Percentiles rank a stretch among this genome's conserved stretches.
phyloP scores from a whole-genome alignment of 64 coral and sea anemone genomes.

The Catalaphyllia jardinei region DNA sequence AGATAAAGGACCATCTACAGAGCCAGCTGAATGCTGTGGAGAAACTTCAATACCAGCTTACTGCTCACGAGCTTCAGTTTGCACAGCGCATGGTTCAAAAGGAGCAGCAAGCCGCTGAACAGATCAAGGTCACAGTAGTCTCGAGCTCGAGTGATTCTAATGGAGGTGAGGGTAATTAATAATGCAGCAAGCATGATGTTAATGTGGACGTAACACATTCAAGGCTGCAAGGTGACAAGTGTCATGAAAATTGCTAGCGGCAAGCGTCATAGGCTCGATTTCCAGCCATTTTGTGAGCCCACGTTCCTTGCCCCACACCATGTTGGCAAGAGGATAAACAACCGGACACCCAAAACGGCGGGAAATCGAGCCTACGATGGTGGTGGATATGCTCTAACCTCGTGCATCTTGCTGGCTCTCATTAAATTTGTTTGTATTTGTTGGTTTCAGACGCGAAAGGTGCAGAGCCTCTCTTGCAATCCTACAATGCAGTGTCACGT shows the following conservation, averaged over 20 bases:
- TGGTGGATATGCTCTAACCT: too few relatives aligned
- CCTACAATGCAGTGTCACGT: not conserved
- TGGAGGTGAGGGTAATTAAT: conserved; percentile 18
- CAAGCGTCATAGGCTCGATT: too few relatives aligned
- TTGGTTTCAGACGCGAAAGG: not conserved
- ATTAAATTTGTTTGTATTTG: not conserved
- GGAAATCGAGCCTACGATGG: too few relatives aligned
- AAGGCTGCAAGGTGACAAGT: too few relatives aligned
- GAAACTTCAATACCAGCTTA: conserved; percentile 93
- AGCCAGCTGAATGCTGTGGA: conserved; percentile 78
- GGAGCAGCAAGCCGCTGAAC: conserved; percentile 72
- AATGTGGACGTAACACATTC: too few relatives aligned
- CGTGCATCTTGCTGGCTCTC: too few relatives aligned
- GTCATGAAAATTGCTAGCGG: too few relatives aligned
- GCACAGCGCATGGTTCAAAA: conserved; percentile 73
- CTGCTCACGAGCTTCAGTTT: conserved; percentile 85
- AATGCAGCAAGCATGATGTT: not conserved
- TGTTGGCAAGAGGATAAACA: too few relatives aligned
- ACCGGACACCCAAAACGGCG: too few relatives aligned
- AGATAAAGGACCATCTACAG: conserved; percentile 71
- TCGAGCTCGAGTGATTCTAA: conserved; percentile 71
- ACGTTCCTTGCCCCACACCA: too few relatives aligned
- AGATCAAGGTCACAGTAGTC: conserved; percentile 64
- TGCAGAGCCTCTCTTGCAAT: not conserved
- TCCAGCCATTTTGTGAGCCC: too few relatives aligned